Conservation (phyloP, 2,888 invertebrate species). For the Melolontha melolontha region DNA sequence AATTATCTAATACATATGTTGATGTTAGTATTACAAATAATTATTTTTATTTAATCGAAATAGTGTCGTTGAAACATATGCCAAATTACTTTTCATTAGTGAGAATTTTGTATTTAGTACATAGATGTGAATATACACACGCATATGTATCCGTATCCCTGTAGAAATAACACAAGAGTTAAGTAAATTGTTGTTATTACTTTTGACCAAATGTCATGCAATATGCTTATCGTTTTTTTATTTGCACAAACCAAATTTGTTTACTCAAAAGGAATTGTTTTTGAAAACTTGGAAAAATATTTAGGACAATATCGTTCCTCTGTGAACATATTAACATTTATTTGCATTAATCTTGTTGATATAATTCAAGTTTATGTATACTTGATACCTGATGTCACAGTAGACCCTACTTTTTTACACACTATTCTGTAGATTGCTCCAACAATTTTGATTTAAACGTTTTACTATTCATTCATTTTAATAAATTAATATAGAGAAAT, state of each 20-base stretch:
- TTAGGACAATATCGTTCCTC: too few relatives aligned
- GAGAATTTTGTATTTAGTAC: constrained; percentile 2
- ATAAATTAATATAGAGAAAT: too few relatives aligned
- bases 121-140: background rate
- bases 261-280: constrained; percentile 8
- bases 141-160: too few relatives aligned
- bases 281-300: too few relatives aligned
- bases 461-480: too few relatives aligned
- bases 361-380: too few relatives aligned
- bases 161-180: constrained; percentile 7
- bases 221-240: constrained; percentile 35
- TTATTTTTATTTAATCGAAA: constrained; percentile 19
- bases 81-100: constrained; percentile 21
- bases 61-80: constrained; percentile 19
- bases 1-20: constrained; percentile 36
- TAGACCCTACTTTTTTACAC: too few relatives aligned
- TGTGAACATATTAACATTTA: too few relatives aligned
- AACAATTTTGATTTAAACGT: too few relatives aligned
- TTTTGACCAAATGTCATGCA: constrained; percentile 40
- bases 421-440: too few relatives aligned
- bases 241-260: constrained; percentile 23
- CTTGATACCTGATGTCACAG: too few relatives aligned
- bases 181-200: constrained; percentile 28
- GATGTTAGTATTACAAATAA: constrained; percentile 22
- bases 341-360: too few relatives aligned